phyloP scores from a whole-genome alignment of 2,113 vertebrate genomes.

The Dipodomys stephensi region DNA sequence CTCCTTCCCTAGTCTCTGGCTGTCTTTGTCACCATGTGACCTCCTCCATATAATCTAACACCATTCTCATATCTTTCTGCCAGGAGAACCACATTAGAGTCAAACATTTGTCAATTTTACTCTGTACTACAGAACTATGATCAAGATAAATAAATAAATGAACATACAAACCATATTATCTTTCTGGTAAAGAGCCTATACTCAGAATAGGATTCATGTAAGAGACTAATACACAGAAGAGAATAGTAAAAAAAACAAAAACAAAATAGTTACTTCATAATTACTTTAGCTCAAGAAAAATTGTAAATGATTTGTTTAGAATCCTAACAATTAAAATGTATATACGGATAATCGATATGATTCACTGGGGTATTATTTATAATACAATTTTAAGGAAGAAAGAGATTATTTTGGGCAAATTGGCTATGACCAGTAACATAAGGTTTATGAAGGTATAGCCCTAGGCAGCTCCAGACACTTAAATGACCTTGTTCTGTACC shows the following conservation, averaged over 20 bases:
- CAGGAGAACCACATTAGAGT: not conserved
- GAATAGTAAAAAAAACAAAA: conserved; percentile 17
- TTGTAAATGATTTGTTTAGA: not conserved
- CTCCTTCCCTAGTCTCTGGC: not conserved
- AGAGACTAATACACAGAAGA: conserved; percentile 9
- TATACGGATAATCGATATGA: not conserved
- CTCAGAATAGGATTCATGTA: not conserved
- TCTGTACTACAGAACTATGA: not conserved
- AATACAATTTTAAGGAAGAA: conserved; percentile 16
- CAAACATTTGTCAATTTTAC: not conserved
- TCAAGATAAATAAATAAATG: not conserved
- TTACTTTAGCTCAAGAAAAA: conserved; percentile 36
- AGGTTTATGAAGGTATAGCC: not conserved
- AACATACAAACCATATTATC: too few species aligned
- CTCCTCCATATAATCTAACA: not conserved
- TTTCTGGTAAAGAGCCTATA: conserved; percentile 40
- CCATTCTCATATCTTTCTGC: not conserved
- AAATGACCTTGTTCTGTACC: conserved; percentile 43
- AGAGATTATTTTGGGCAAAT: conserved; percentile 20
- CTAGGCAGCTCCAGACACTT: conserved; percentile 13
- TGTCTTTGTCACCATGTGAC: not conserved
- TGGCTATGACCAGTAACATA: conserved; percentile 12
- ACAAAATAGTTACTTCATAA: not conserved
- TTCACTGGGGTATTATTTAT: conserved; percentile 29
- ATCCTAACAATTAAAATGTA: conserved; percentile 24